A percentile compares a stretch with the other conserved stretches of the same genome.
phyloP scores from a whole-genome alignment of 2,797 vertebrate genomes.

The Tinamus major region DNA sequence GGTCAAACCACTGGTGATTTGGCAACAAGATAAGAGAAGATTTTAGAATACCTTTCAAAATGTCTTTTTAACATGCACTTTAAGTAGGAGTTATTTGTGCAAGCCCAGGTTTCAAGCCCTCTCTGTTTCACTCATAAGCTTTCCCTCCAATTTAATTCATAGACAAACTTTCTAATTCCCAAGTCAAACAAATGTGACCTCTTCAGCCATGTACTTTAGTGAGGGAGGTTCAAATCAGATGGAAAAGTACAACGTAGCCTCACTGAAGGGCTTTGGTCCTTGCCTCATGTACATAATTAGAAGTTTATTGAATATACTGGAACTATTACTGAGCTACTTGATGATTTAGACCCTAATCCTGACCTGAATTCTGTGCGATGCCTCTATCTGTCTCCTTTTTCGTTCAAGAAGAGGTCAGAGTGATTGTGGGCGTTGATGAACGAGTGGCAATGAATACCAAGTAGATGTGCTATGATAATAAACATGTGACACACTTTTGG shows the following conservation, averaged over 20 bases:
- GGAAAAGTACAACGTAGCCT: conserved; percentile 23
- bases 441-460: not conserved
- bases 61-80: conserved; percentile 67
- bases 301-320: not conserved
- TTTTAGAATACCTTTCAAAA: conserved; percentile 50
- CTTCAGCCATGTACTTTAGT: not conserved
- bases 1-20: conserved; percentile 68
- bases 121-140: conserved; percentile 61
- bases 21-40: conserved; percentile 55
- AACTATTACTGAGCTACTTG: not conserved
- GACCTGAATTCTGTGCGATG: not conserved
- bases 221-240: not conserved
- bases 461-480: not conserved
- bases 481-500: rapidly evolving
- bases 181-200: conserved; percentile 67
- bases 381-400: not conserved
- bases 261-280: not conserved
- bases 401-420: not conserved
- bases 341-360: rapidly evolving
- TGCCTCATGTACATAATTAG: not conserved
- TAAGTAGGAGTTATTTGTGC: conserved; percentile 26
- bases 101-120: conserved; percentile 53
- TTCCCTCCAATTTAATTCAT: conserved; percentile 47
- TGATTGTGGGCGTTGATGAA: not conserved
- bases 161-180: conserved; percentile 61